Evolutionary conservation across 2,797 vertebrate genomes (phyloP), one percentile per base, ranked within the genome.

Genomic region (Sebastes flavidus): DNA sequence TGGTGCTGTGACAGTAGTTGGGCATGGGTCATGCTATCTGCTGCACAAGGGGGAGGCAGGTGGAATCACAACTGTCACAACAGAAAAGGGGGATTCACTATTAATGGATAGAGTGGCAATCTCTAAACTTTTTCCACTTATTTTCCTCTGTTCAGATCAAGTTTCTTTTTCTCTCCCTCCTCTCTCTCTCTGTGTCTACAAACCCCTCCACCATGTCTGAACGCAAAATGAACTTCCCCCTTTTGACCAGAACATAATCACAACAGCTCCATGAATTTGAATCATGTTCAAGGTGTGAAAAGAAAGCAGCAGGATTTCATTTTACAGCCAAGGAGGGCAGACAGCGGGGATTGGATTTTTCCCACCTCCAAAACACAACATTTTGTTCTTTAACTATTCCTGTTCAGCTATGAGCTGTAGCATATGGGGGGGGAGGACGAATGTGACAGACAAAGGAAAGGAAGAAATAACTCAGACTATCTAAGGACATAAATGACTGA

Each of bases 31-130:
- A 65, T 24, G 25, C 69, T 52, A 56, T 56, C 63, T 61, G 75
- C 49, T 74, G 76, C 77, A 9, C 69, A 25, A 55, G 13, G 3
- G 72, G 30, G 20, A 82, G 46, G 32, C 68, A 66, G 32, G 77
- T 75, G 27, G 56, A 79, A 69, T 59, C 75, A 65, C 24, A 72
- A 76, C 74, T 73, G 90, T 80, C 83, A 89, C 77, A 89, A 82
- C 74, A 83, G 61, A 75, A 65, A 1, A 24, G 4, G 4, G 6
- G 30, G 14, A 84, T 84, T 78, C 22, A 82, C 83, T 83, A 88
- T 82, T 80, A 89, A 91, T 77, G 49, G 67, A 74, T 46, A 42
- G 59, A 82, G 67, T 11, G 24, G 36, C 46, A 72, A 74, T 61
- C 59, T 54, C 11, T 4, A 60, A 62, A 83, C 71, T 77, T 77